Evolutionary conservation across 2,888 invertebrate species (phyloP).

Genomic region (Sinopyrophorus schimmeli): DNA sequence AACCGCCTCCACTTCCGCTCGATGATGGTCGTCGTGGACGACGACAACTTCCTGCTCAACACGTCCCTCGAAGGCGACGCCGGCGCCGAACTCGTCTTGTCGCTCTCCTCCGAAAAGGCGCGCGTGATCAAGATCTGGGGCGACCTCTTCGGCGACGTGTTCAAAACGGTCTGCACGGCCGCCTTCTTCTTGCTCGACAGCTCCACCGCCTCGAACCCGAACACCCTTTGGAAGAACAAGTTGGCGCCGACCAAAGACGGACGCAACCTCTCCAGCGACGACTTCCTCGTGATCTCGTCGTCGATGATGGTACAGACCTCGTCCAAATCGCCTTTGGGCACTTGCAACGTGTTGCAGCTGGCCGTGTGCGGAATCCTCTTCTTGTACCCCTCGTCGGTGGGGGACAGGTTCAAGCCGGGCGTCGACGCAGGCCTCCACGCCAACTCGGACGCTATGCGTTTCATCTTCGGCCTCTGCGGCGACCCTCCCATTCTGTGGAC

Average conservation of each 20-base stretch:
- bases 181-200: constrained; percentile 37
- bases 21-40: constrained; percentile 52
- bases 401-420: constrained; percentile 46
- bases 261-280: constrained; percentile 40
- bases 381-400: constrained; percentile 52
- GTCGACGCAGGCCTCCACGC: constrained; percentile 59
- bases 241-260: constrained; percentile 61
- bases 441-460: constrained; percentile 57
- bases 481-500: constrained; percentile 49
- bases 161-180: constrained; percentile 45
- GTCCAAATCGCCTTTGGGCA: constrained; percentile 58
- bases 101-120: constrained; percentile 74
- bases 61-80: constrained; percentile 48
- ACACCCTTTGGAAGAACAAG: constrained; percentile 63
- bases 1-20: constrained; percentile 54
- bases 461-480: constrained; percentile 52
- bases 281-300: constrained; percentile 49
- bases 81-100: constrained; percentile 59
- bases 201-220: constrained; percentile 57
- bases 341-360: constrained; percentile 71
- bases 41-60: constrained; percentile 52
- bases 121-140: constrained; percentile 74
- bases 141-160: constrained; percentile 53
- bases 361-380: constrained; percentile 59
- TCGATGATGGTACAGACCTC: constrained; percentile 49